Percentiles rank a stretch among this genome's conserved stretches.
Conservation (phyloP, 2,888 invertebrate species). For the Lottia gigantea region DNA sequence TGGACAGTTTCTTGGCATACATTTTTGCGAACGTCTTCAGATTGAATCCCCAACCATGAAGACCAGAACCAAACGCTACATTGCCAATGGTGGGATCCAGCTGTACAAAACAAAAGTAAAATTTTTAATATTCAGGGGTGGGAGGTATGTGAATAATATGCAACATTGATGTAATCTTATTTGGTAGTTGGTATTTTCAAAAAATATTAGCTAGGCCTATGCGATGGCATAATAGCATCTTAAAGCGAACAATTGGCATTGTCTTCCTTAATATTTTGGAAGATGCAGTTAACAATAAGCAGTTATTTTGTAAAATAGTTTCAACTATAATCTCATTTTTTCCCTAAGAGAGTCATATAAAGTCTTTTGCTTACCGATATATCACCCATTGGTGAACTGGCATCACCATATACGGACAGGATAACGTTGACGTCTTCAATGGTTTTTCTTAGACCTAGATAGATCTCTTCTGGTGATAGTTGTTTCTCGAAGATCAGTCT, state of each 20-base stretch:
- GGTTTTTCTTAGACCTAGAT: constrained; percentile 98
- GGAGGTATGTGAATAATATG: no score
- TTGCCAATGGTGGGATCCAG: constrained; percentile 97
- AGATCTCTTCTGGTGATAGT: constrained; percentile 94
- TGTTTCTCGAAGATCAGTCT: constrained; percentile 96
- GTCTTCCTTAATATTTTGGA: no score
- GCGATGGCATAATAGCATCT: no score
- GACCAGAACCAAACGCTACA: constrained; percentile 99
- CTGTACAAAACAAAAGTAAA: constrained; percentile 60
- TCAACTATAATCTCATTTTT: no score
- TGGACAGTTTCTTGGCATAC: constrained; percentile 98
- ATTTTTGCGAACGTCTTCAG: constrained; percentile 98
- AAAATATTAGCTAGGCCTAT: no score
- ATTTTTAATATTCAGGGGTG: no score
- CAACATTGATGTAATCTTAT: no score
- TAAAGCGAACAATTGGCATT: no score
- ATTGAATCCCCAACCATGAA: constrained; percentile 99
- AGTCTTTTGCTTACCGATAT: constrained; percentile 80
- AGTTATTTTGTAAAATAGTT: background rate
- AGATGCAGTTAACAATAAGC: no score
- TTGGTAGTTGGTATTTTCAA: no score
- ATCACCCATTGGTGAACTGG: constrained; percentile 98
- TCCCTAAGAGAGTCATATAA: no score
- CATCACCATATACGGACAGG: constrained; percentile 97
- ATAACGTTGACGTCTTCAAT: constrained; percentile 99